Evolutionary conservation across 2,797 vertebrate genomes (phyloP).

Genomic region (Tachyglossus aculeatus): DNA sequence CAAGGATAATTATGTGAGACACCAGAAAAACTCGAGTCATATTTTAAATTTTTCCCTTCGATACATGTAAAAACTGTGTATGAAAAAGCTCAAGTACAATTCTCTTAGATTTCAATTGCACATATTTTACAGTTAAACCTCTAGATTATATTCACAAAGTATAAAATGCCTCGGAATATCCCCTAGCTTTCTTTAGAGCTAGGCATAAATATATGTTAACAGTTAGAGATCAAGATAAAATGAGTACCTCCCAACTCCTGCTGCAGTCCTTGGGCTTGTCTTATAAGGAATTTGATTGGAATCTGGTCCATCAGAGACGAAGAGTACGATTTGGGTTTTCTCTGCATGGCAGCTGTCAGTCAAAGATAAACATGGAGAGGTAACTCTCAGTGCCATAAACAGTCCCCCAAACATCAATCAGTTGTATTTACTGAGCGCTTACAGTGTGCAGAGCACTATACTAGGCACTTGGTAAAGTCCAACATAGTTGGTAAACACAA

Average conservation of each 20-base stretch:
- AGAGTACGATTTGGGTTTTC: slow-evolving; percentile 95
- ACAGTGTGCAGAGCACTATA: too few relatives aligned
- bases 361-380: slow-evolving; percentile 26
- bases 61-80: too few relatives aligned
- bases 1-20: slow-evolving; percentile 16
- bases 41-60: too few relatives aligned
- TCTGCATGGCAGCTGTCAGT: slow-evolving; percentile 89
- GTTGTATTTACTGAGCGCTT: too few relatives aligned
- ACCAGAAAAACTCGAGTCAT: too few relatives aligned
- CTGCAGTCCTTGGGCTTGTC: slow-evolving; percentile 94
- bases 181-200: background rate
- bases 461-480: too few relatives aligned
- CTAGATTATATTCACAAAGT: too few relatives aligned
- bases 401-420: too few relatives aligned
- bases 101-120: slow-evolving; percentile 1
- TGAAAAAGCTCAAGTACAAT: slow-evolving; percentile 7
- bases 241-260: slow-evolving; percentile 92
- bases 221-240: slow-evolving; percentile 34
- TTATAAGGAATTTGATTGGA: slow-evolving; percentile 96
- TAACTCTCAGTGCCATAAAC: background rate
- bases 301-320: slow-evolving; percentile 97
- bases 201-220: slow-evolving; percentile 1
- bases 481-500: too few relatives aligned
- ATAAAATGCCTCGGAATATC: background rate
- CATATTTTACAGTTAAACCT: slow-evolving; percentile 12